Evolutionary conservation across 2,888 invertebrate genomes (phyloP), one percentile per base, ranked within the genome.

Genomic region (Ernsta delagoae): DNA sequence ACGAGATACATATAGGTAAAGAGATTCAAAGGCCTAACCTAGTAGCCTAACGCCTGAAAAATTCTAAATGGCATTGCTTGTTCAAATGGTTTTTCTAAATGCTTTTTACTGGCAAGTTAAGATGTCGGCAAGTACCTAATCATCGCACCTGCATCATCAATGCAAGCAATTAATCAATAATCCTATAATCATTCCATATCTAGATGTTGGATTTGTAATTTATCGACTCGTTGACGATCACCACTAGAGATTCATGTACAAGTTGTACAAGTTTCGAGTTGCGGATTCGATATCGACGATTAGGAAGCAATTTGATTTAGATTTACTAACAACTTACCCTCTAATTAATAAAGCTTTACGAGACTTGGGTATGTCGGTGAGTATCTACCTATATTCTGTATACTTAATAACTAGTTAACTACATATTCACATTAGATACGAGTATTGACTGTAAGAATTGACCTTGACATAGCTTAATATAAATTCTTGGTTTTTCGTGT

Each of bases 281-380:
- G 68, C 39, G 63, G 68, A 59, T 63, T 59, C 63, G 62, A 53
- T 41, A 43, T 69, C 62, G 39, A 0, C 57, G 62, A 69, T 69
- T 57, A 59, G 68, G 57, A 61, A 67, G 57, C 68, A 69, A 69
- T 50, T 69, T 12, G 68, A 62, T 69, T 69, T 63, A 57, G 59
- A 63, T 69, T 63, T 68, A 41, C 50, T 50, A 63, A 63, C 63
- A 69, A 41, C 50, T 59, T 41, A 45, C n/a, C n/a, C n/a, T n/a
- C 57, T 63, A 63, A 69, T 63, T 69, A 62, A 69, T 69, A 16
- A 48, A 61, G 45, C 62, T 65, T 65, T 3, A 57, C 24, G 4
- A 63, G 56, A 59, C 41, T 63, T 69, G 24, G 11, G 36, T 68
- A 9, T 57, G n/a, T 43, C 16, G 11, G 8, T 11, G 16, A 12